phyloP scores from a whole-genome alignment of 2,113 vertebrate species.

The Ancistrus triradiatus region DNA sequence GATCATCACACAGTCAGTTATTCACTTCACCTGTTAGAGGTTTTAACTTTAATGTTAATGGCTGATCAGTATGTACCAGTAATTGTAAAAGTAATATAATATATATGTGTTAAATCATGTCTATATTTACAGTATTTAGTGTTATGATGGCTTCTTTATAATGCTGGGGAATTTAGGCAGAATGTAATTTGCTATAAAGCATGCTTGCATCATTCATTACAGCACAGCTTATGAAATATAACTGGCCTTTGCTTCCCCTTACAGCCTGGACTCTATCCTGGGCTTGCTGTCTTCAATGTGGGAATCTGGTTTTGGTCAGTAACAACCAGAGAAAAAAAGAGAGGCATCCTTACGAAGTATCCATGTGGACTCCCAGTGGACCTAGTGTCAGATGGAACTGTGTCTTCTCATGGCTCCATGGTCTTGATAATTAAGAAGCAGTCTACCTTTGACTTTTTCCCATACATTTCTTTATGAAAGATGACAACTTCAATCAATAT shows the following conservation, averaged over 20 bases:
- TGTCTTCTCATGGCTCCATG: constrained; percentile 50
- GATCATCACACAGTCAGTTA: too few relatives aligned
- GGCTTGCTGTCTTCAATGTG: constrained; percentile 45
- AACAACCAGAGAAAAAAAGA: constrained; percentile 30
- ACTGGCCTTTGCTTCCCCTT: constrained; percentile 34
- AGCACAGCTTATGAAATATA: constrained; percentile 61
- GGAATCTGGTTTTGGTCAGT: constrained; percentile 35
- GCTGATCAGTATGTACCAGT: too few relatives aligned
- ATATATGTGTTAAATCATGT: too few relatives aligned
- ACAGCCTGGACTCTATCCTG: constrained; percentile 41
- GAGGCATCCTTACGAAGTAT: constrained; percentile 35
- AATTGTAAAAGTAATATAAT: too few relatives aligned
- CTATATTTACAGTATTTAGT: too few relatives aligned
- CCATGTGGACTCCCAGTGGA: constrained; percentile 21
- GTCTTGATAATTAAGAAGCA: constrained; percentile 1
- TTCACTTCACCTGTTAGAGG: too few relatives aligned
- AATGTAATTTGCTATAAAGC: too few relatives aligned
- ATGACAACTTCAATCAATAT: constrained; percentile 25
- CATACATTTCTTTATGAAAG: not conserved
- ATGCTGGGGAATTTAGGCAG: too few relatives aligned
- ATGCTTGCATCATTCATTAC: constrained; percentile 14
- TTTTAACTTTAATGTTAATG: too few relatives aligned
- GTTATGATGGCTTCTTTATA: too few relatives aligned
- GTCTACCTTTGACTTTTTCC: constrained; percentile 1
- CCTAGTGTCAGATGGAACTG: constrained; percentile 39